Conservation (phyloP, 1,140 invertebrate species). For the Antheraea pernyi region DNA sequence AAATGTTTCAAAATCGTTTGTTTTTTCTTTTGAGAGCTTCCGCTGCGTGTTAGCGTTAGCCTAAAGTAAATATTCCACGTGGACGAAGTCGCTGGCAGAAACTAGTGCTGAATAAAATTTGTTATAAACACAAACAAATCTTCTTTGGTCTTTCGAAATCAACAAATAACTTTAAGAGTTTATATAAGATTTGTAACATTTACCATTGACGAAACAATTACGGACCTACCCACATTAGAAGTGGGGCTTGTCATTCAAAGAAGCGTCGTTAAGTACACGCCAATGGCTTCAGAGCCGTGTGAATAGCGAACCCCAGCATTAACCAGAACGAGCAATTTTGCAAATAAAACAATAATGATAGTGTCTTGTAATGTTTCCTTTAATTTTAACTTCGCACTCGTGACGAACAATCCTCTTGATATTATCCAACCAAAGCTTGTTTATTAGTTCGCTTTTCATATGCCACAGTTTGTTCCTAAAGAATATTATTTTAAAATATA, state of each 20-base stretch:
- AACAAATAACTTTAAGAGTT: neutral
- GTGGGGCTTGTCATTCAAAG: conserved; percentile 59
- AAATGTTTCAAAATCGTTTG: too few species aligned
- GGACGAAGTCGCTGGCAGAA: too few species aligned
- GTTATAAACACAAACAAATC: too few species aligned
- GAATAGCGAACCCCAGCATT: conserved; percentile 49
- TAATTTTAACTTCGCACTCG: conserved; percentile 42
- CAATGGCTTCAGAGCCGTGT: conserved; percentile 43
- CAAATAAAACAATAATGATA: conserved; percentile 70
- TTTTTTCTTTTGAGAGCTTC: too few species aligned
- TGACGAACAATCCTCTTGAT: conserved; percentile 29
- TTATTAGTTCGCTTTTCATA: neutral
- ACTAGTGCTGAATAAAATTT: too few species aligned
- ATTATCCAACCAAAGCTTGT: conserved; percentile 13
- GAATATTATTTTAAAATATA: neutral
- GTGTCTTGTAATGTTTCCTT: conserved; percentile 51
- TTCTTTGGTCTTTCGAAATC: neutral
- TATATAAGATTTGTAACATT: conserved; percentile 30
- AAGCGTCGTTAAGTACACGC: conserved; percentile 53
- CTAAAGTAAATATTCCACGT: too few species aligned
- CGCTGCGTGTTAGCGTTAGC: too few species aligned
- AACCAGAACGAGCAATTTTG: conserved; percentile 53
- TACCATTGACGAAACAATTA: conserved; percentile 54
- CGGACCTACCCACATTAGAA: conserved; percentile 39
- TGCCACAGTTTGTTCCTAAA: neutral